Evolutionary conservation across 2,888 invertebrate genomes (phyloP).

Genomic region (Monochamus alternatus): DNA sequence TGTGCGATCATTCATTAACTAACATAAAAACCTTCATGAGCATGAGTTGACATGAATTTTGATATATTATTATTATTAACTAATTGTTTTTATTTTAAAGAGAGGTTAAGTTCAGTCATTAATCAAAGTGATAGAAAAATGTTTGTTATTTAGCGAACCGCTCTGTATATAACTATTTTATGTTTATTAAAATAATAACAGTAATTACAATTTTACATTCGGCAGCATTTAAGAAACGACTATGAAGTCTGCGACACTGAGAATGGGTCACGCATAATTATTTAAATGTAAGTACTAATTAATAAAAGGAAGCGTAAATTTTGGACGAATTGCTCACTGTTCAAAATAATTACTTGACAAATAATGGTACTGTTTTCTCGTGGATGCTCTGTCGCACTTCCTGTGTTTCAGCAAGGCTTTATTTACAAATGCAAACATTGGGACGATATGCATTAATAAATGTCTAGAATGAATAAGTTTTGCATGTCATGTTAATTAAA

Average conservation of each 20-base stretch:
- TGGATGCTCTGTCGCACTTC: slow-evolving; percentile 13
- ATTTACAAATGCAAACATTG: slow-evolving; percentile 12
- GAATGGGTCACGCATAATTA: slow-evolving; percentile 45
- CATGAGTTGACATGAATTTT: no score
- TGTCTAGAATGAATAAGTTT: slow-evolving; percentile 11
- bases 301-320: slow-evolving; percentile 41
- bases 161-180: no score
- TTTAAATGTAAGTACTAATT: slow-evolving; percentile 47
- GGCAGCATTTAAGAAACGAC: not conserved
- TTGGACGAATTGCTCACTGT: slow-evolving; percentile 5
- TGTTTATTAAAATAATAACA: no score
- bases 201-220: no score
- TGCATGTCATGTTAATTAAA: slow-evolving; percentile 7
- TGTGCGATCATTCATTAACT: no score
- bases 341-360: slow-evolving; percentile 12
- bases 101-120: no score
- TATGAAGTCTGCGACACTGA: not conserved
- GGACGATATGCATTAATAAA: slow-evolving; percentile 7
- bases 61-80: no score
- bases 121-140: no score
- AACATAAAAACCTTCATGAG: no score
- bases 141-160: no score
- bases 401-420: not conserved
- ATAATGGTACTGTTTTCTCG: slow-evolving; percentile 11
- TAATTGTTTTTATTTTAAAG: no score